phyloP scores from a whole-genome alignment of 37 sponge, comb jelly and placozoan genomes.

The Hormiphora californensis region DNA sequence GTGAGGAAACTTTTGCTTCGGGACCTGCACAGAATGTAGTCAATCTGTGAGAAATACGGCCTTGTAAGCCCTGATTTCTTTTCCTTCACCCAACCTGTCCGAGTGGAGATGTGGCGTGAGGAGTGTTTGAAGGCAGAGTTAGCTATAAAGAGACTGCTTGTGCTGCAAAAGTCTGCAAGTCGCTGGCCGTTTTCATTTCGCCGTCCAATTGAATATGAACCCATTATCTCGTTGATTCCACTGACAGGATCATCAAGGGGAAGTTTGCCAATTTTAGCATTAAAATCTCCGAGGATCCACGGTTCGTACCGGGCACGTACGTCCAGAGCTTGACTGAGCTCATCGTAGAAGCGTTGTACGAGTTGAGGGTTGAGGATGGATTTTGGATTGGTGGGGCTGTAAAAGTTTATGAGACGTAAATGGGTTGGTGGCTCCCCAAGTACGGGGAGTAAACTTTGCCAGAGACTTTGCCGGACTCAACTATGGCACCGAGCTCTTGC shows the following conservation, averaged over 20 bases:
- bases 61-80: too few species aligned
- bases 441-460: too few species aligned
- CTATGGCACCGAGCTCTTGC: too few species aligned
- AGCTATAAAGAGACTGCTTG: not conserved
- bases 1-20: not conserved
- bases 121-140: not conserved
- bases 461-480: too few species aligned
- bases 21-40: not conserved
- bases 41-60: not conserved
- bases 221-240: not conserved
- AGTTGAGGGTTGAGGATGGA: not conserved
- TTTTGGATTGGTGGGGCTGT: conserved; percentile 16
- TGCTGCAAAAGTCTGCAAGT: not conserved
- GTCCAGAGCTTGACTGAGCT: not conserved
- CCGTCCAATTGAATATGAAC: not conserved
- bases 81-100: conserved; percentile 6
- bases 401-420: too few species aligned
- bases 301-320: not conserved
- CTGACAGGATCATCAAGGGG: not conserved
- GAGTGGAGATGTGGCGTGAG: not conserved
- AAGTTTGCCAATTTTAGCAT: not conserved
- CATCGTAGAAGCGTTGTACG: not conserved
- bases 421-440: too few species aligned
- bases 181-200: conserved; percentile 4
- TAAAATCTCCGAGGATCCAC: not conserved